Evolutionary conservation across 1,140 invertebrate genomes (phyloP), one percentile per base, ranked within the genome.

Genomic region (Psix sp.): DNA sequence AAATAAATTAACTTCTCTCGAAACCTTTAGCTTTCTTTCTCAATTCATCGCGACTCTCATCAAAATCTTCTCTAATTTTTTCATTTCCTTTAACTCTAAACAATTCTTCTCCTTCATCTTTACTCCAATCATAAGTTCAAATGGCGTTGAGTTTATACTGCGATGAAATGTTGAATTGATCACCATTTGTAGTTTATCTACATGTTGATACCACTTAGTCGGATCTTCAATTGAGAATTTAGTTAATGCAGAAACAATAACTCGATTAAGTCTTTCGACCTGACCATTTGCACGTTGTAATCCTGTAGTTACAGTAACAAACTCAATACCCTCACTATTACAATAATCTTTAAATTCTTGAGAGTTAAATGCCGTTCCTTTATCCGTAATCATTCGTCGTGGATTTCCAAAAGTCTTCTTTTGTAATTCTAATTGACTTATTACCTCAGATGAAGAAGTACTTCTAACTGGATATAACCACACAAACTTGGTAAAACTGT

Each of bases 281-380:
- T 83, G 78, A 2, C 81, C 82, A 51, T 85, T 84, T 0, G 71
- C 71, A 17, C 78, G 39, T 5, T 78, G 80, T 3, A 68, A 11
- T 5, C 81, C 76, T n/a, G n/a, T n/a, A n/a, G 1, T 76, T 80
- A n/a, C n/a, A n/a, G n/a, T n/a, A n/a, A n/a, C 3, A 80, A 77
- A 15, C 2, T 16, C 4, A 9, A 11, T 38, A 11, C 4, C 11
- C 20, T 3, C 9, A 2, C 1, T 2, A 20, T 38, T 6, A n/a
- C 35, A 57, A 26, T 45, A 57, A 0, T 31, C 18, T 0, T 1
- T 33, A 6, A 43, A 45, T 14, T 57, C 40, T 7, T 11, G 20
- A 1, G 29, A 57, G 1, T 26, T 45, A 18, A 57, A 57, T 2
- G 40, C 52, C 1, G 17, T 45, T 5, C 52, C 38, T 17, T 17